phyloP scores from a whole-genome alignment of 2,888 invertebrate species.

The Diploptera punctata region DNA sequence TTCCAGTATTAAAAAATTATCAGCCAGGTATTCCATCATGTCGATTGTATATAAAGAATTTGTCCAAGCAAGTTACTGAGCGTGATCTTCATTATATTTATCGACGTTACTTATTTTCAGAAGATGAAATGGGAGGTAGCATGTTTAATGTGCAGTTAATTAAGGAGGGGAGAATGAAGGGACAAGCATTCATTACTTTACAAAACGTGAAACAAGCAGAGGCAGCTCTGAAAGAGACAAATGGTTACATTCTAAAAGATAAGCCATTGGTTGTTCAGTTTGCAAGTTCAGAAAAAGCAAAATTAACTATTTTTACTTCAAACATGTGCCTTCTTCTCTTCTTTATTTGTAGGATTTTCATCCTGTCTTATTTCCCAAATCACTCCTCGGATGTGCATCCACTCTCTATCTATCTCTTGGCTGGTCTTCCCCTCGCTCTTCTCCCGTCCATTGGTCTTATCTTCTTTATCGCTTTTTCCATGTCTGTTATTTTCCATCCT shows the following conservation, averaged over 20 bases:
- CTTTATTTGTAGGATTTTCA: too few relatives aligned
- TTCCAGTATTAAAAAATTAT: conserved; percentile 88
- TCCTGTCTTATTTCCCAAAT: too few relatives aligned
- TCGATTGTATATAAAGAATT: conserved; percentile 92
- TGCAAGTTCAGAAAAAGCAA: conserved; percentile 62
- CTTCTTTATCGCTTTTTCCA: too few relatives aligned
- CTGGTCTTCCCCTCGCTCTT: too few relatives aligned
- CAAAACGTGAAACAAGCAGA: conserved; percentile 73
- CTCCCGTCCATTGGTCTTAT: too few relatives aligned
- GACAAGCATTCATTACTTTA: conserved; percentile 91
- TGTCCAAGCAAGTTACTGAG: conserved; percentile 79
- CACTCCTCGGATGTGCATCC: too few relatives aligned
- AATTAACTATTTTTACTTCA: too few relatives aligned
- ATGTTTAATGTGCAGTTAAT: conserved; percentile 77
- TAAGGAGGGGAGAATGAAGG: conserved; percentile 96
- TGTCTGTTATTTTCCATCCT: too few relatives aligned
- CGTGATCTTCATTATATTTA: conserved; percentile 79
- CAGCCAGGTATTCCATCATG: conserved; percentile 79
- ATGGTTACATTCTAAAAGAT: conserved; percentile 84
- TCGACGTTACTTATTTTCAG: conserved; percentile 66
- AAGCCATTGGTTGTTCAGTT: conserved; percentile 93
- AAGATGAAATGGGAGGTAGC: conserved; percentile 53
- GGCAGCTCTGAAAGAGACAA: conserved; percentile 80
- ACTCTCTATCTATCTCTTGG: too few relatives aligned
- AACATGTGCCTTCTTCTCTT: too few relatives aligned